These are phyloP conservation scores for Pogonocichla stellata DNA, from an alignment of 2,113 vertebrate species.

Conservation along the genomic window DNA sequence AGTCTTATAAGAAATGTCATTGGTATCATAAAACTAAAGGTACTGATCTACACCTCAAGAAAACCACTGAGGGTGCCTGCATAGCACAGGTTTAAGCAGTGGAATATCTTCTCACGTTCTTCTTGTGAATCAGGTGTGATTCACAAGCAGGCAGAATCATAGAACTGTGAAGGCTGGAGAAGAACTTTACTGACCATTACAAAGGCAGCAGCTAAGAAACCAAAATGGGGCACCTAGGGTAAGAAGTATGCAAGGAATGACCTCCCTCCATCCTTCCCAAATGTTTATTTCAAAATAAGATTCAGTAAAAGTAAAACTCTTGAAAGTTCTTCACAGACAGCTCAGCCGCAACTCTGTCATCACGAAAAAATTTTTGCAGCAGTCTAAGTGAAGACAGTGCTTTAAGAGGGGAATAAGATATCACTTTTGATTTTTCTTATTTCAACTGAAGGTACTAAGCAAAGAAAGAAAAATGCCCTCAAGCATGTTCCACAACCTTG, in stretches of 20 bases:
- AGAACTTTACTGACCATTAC: background rate
- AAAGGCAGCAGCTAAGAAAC: background rate
- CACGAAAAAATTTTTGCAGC: background rate
- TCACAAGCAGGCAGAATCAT: background rate
- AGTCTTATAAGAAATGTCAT: background rate
- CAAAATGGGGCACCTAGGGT: background rate
- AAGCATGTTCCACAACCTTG: background rate
- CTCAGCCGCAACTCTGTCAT: background rate
- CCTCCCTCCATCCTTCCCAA: background rate
- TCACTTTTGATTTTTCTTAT: background rate
- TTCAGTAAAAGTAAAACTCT: background rate
- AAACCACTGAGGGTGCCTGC: fast-evolving
- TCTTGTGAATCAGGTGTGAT: background rate
- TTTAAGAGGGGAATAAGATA: background rate
- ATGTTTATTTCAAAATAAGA: background rate
- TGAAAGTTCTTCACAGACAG: background rate
- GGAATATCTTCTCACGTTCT: background rate
- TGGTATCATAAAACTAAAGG: background rate
- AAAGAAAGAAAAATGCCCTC: background rate
- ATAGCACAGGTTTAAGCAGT: background rate
- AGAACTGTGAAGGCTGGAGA: background rate
- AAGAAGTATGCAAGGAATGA: background rate
- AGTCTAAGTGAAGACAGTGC: background rate
- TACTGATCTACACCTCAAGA: background rate
- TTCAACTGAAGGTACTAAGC: background rate